Base-by-base conservation (phyloP, 2,113 vertebrate species). In the Nothocercus nigrocapillus region DNA sequence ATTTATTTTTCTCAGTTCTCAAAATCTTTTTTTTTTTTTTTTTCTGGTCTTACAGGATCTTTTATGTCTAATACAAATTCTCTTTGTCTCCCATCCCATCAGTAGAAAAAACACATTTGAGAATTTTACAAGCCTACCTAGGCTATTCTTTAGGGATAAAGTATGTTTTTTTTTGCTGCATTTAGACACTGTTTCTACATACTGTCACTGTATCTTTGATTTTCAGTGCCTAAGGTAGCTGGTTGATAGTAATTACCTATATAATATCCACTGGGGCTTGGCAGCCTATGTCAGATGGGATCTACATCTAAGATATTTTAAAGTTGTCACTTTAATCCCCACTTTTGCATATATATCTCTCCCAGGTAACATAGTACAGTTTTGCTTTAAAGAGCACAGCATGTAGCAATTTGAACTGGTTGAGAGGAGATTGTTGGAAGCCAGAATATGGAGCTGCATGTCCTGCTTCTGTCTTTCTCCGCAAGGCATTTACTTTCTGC, bases 11-110 rank as follows among this genome's bases (percentile, higher is more conserved):
- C 47, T 80, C 11, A 44, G 0, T 10, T 85, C 70, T 78, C 51
- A 49, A 75, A 67, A 89, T 21, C 36, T 85, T 90, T 69, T 69
- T 92, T 79, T 85, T 94, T 90, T 59, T 78, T 79, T 94, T 90
- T 63, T 78, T 76, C 42, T 58, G 88, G 45, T 19, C n/a, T 73
- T 1, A 0, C 1, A 2, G n/a, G 8, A 17, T 74, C 53, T 73
- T 58, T 53, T 74, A 20, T n/a, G 86, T 18, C 36, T 20, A 42
- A 68, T 20, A 34, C n/a, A 84, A 83, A 76, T 22, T 49, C 22
- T 74, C 69, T 66, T 74, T 76, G 6, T 61, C 45, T 81, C 68
- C 34, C 15, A 42, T 93, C 45, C 25, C 22, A 38, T 59, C 19
- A 68, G 64, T 91, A 85, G 15, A 28, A 56, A 87, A 58, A 69